phyloP scores from a whole-genome alignment of 2,888 invertebrate species.

The Mythimna lalbum region DNA sequence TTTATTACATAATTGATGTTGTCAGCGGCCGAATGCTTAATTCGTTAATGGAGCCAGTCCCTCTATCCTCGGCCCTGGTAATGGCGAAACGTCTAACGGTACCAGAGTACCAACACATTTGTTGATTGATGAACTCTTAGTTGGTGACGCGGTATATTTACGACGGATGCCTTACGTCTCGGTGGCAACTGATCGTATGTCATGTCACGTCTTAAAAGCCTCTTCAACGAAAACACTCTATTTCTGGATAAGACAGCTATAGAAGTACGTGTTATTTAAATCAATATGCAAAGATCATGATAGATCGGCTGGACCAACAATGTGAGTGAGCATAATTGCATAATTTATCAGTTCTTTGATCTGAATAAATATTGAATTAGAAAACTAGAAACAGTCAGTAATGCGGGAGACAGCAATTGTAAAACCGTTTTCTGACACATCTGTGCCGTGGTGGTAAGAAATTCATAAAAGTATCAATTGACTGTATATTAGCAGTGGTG shows the following conservation, averaged over 20 bases:
- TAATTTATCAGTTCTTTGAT: slow-evolving; percentile 38
- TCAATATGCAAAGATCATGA: slow-evolving; percentile 34
- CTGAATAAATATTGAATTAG: slow-evolving; percentile 38
- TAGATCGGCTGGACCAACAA: slow-evolving; percentile 16
- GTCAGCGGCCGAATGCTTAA: slow-evolving; percentile 68
- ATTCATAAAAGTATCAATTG: slow-evolving; percentile 67
- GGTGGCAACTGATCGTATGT: slow-evolving; percentile 49
- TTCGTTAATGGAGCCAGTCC: slow-evolving; percentile 72
- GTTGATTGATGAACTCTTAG: slow-evolving; percentile 68
- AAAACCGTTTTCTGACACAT: slow-evolving; percentile 32
- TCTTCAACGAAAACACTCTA: slow-evolving; percentile 39
- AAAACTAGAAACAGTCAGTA: slow-evolving; percentile 31
- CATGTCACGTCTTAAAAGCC: slow-evolving; percentile 55
- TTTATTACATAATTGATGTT: slow-evolving; percentile 71
- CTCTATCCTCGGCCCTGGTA: slow-evolving; percentile 63
- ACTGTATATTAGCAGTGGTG: slow-evolving; percentile 73
- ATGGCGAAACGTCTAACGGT: slow-evolving; percentile 71
- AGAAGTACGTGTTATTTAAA: slow-evolving; percentile 19
- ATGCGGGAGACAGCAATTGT: slow-evolving; percentile 9
- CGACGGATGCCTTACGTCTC: slow-evolving; percentile 49
- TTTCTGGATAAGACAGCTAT: slow-evolving; percentile 35
- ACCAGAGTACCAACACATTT: slow-evolving; percentile 60
- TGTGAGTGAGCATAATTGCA: slow-evolving; percentile 26
- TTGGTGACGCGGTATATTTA: slow-evolving; percentile 60
- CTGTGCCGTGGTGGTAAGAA: slow-evolving; percentile 33